Conservation (phyloP, 2,797 vertebrate genomes). For the Pantherophis vulpinus region DNA sequence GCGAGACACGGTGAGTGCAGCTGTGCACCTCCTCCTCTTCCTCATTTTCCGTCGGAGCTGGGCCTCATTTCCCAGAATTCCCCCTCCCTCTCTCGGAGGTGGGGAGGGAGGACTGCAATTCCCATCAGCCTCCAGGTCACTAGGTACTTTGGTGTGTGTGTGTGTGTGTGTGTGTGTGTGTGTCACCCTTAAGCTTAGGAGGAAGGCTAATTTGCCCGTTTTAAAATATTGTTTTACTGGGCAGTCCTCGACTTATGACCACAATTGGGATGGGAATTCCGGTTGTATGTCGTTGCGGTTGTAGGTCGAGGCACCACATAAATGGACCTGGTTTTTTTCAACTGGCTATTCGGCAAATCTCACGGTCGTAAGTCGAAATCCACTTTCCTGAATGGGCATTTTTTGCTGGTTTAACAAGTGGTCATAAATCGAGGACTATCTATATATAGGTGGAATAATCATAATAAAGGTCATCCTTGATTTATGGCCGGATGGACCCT, state of each 20-base stretch:
- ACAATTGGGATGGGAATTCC: neutral
- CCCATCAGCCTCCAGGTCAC: neutral
- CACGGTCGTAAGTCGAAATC: too few relatives aligned
- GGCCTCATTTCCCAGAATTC: neutral
- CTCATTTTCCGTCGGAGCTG: neutral
- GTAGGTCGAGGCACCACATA: too few relatives aligned
- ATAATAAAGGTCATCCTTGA: too few relatives aligned
- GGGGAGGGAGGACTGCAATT: neutral
- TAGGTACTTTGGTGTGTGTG: neutral
- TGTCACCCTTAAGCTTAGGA: neutral
- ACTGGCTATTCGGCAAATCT: too few relatives aligned
- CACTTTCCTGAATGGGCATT: too few relatives aligned
- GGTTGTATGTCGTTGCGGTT: too few relatives aligned
- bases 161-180: too few relatives aligned
- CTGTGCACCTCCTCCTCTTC: neutral
- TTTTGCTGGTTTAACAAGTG: too few relatives aligned
- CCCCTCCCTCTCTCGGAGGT: neutral
- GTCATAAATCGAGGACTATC: too few relatives aligned
- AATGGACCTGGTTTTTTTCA: too few relatives aligned
- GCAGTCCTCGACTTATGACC: neutral
- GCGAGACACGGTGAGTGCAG: neutral
- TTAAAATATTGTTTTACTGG: neutral
- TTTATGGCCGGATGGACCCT: accelerated
- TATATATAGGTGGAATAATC: too few relatives aligned
- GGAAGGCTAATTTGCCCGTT: neutral